These are phyloP conservation scores for Baryphthengus martii DNA, from an alignment of 2,113 vertebrate genomes.

Conservation along the genomic window DNA sequence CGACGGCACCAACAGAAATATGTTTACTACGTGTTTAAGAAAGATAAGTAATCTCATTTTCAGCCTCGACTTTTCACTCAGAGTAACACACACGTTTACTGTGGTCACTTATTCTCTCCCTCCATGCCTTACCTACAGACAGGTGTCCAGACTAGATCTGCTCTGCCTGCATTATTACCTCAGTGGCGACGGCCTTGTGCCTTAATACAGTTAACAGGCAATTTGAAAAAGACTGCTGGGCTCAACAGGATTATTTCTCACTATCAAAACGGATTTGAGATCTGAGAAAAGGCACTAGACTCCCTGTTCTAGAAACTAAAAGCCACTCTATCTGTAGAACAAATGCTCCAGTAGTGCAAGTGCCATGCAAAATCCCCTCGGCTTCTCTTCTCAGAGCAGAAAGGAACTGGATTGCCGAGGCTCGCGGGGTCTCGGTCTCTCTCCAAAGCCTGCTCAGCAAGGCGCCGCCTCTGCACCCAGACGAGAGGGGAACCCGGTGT, in stretches of 20 bases:
- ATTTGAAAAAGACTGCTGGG: background rate
- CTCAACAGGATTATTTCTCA: background rate
- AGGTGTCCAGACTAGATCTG: background rate
- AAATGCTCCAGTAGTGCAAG: background rate
- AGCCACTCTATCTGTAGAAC: background rate
- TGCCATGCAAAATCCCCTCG: background rate
- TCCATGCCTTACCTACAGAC: background rate
- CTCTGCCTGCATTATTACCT: background rate
- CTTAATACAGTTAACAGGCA: background rate
- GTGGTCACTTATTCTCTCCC: background rate
- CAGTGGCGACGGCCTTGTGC: background rate
- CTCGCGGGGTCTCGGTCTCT: background rate
- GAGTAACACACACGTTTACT: background rate
- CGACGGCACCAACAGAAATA: background rate
- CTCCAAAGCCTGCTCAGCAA: background rate
- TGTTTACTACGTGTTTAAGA: background rate
- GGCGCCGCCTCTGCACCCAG: background rate
- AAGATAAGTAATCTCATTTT: background rate
- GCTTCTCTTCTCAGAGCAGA: background rate
- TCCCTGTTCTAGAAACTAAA: background rate
- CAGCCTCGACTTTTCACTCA: background rate
- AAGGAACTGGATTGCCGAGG: background rate
- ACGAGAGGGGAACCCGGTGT: background rate
- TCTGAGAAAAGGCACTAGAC: background rate
- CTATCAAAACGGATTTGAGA: background rate